phyloP scores from a whole-genome alignment of 2,888 invertebrate genomes.

The Drosophila dives region DNA sequence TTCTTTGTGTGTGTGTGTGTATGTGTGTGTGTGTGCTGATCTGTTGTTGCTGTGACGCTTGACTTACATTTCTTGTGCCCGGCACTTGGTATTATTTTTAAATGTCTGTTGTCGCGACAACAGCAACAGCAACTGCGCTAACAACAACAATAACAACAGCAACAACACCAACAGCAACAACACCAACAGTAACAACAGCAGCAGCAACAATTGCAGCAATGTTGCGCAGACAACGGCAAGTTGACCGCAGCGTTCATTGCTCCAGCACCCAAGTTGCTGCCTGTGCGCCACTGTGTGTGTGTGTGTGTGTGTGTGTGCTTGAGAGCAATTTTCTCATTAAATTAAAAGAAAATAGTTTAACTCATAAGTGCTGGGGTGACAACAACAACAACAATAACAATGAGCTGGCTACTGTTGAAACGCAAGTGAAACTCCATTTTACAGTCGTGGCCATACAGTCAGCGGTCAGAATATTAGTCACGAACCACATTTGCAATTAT shows the following conservation, averaged over 20 bases:
- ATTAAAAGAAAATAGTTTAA: constrained; percentile 78
- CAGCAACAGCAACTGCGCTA: constrained; percentile 41
- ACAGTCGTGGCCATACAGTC: not conserved
- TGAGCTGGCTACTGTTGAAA: constrained; percentile 12
- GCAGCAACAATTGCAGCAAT: constrained; percentile 30
- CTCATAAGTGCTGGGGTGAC: constrained; percentile 53
- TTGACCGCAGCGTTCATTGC: constrained; percentile 79
- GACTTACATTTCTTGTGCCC: constrained; percentile 74
- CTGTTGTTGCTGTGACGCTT: constrained; percentile 59
- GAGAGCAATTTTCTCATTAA: constrained; percentile 73
- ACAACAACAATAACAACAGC: constrained; percentile 27
- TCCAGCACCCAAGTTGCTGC: constrained; percentile 45
- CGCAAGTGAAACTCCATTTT: not conserved
- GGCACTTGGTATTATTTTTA: constrained; percentile 68
- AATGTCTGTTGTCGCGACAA: constrained; percentile 68
- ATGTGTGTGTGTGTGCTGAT: constrained; percentile 1
- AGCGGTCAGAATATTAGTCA: not conserved
- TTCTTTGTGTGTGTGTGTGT: constrained; percentile 5
- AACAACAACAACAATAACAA: not conserved
- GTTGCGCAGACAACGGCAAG: constrained; percentile 59
- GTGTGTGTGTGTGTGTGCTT: constrained; percentile 4
- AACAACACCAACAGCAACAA: no score
- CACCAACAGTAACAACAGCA: constrained; percentile 47
- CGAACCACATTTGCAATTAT: not conserved
- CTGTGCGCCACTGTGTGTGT: constrained; percentile 3